phyloP scores from a whole-genome alignment of 1,140 invertebrate species.

The Chrysoperla carnea region DNA sequence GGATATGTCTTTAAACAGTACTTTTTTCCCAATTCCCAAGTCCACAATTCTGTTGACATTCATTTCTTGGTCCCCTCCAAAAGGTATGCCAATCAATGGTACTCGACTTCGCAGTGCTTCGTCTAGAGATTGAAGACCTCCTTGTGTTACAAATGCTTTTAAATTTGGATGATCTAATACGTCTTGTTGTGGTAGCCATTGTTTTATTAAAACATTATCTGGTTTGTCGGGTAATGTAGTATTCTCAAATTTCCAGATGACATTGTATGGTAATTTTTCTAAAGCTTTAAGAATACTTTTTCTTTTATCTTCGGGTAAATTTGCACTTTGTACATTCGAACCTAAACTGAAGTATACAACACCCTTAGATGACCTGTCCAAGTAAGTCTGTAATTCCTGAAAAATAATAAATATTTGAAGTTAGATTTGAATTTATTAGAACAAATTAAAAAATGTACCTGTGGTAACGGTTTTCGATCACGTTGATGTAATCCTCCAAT shows the following conservation, averaged over 20 bases:
- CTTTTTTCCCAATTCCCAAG: constrained; percentile 12
- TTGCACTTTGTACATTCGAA: constrained; percentile 33
- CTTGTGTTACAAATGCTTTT: constrained; percentile 24
- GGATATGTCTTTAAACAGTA: no score
- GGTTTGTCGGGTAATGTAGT: constrained; percentile 16
- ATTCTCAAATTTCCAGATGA: constrained; percentile 46
- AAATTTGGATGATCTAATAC: no score
- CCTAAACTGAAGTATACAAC: constrained; percentile 42
- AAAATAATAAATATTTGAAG: no score
- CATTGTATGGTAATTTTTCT: constrained; percentile 30
- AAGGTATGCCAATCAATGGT: constrained; percentile 27
- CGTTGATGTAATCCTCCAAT: constrained; percentile 28
- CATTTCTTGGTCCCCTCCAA: constrained; percentile 18
- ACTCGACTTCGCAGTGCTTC: constrained; percentile 28
- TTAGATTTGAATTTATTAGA: no score
- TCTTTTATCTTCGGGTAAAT: constrained; percentile 27
- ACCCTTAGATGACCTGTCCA: constrained; percentile 32
- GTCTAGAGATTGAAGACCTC: constrained; percentile 27
- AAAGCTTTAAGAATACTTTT: constrained; percentile 32
- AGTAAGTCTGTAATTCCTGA: constrained; percentile 30
- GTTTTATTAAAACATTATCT: constrained; percentile 26
- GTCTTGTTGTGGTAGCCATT: constrained; percentile 32
- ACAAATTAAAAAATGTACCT: no score
- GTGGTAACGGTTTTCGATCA: constrained; percentile 19
- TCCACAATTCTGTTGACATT: constrained; percentile 13